phyloP scores from a whole-genome alignment of 2,113 vertebrate species.

The Anolis sagrei region DNA sequence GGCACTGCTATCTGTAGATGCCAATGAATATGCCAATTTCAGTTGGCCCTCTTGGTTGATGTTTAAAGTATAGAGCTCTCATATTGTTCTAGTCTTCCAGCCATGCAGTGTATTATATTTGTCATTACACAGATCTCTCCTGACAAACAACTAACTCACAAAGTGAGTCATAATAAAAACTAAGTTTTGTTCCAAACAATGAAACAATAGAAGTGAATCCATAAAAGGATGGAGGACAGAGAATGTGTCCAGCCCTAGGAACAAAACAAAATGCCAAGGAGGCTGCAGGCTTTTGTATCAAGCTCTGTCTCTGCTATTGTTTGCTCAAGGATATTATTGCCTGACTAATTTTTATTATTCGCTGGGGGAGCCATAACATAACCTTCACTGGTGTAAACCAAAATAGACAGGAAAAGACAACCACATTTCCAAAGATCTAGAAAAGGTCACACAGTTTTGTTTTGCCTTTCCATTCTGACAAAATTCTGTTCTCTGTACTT shows the following conservation, averaged over 20 bases:
- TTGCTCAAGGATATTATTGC: conserved; percentile 37
- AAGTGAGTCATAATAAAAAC: background rate
- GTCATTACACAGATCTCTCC: background rate
- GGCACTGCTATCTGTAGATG: background rate
- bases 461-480: background rate
- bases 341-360: conserved; percentile 20
- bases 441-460: conserved; percentile 13
- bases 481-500: conserved; percentile 39
- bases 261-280: background rate
- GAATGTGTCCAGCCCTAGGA: background rate
- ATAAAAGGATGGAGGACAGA: background rate
- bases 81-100: background rate
- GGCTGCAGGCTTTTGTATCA: background rate
- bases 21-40: background rate
- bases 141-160: background rate
- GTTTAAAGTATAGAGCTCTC: background rate
- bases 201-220: background rate
- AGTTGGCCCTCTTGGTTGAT: background rate
- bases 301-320: rapidly evolving
- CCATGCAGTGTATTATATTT: background rate
- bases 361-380: conserved; percentile 7
- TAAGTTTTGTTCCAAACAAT: background rate
- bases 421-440: conserved; percentile 28
- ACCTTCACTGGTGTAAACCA: background rate
- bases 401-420: conserved; percentile 27